phyloP scores from a whole-genome alignment of 2,888 invertebrate species.

The Melinaea menophilus region DNA sequence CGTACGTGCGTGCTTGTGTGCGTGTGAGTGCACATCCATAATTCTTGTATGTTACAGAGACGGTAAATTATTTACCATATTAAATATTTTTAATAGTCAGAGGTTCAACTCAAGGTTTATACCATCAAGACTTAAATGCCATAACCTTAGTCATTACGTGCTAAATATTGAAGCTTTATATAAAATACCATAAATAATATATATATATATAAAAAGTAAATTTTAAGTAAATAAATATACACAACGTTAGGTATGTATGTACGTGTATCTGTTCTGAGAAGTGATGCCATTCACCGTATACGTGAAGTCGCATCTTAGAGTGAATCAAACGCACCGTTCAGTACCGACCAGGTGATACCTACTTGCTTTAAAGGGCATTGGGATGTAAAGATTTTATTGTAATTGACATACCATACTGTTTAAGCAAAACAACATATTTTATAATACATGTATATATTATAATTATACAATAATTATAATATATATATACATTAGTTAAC shows the following conservation, averaged over 20 bases:
- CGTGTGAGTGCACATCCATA: too few species aligned
- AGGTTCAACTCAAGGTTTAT: constrained; percentile 1
- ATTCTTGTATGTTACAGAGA: neutral
- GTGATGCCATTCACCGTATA: neutral
- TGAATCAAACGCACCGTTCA: too few species aligned
- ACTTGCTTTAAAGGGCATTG: too few species aligned
- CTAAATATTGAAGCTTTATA: neutral
- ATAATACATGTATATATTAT: too few species aligned
- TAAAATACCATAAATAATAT: neutral
- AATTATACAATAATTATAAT: too few species aligned
- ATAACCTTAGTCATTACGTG: neutral
- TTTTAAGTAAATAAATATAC: neutral
- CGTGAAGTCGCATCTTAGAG: too few species aligned
- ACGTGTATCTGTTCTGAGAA: neutral
- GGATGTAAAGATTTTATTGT: too few species aligned
- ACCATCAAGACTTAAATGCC: neutral
- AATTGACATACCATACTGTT: too few species aligned
- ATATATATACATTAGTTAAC: too few species aligned
- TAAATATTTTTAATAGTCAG: neutral
- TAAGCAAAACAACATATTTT: too few species aligned
- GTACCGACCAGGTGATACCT: too few species aligned
- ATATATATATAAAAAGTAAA: too few species aligned
- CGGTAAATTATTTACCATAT: neutral
- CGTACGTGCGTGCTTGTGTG: neutral
- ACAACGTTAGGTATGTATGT: neutral